Percentiles rank a stretch among this genome's conserved stretches.
phyloP scores from a whole-genome alignment of 2,113 vertebrate genomes.

The Rhabdornis inornatus region DNA sequence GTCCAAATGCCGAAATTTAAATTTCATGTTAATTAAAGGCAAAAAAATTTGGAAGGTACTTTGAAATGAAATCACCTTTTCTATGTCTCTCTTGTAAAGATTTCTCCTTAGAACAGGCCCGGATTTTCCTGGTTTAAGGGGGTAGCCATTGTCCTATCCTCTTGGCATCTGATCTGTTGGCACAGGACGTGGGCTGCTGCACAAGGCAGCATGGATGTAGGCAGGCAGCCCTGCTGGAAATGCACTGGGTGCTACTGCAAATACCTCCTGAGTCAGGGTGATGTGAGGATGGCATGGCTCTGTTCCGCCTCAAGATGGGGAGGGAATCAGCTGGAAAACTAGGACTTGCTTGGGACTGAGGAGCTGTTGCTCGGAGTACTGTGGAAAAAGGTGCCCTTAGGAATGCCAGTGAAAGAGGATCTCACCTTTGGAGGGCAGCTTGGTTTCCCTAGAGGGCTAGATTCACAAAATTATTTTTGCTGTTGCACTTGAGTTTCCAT shows the following conservation, averaged over 20 bases:
- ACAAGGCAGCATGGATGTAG: not conserved
- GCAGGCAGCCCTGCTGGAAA: not conserved
- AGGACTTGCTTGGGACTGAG: not conserved
- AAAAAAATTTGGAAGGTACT: not conserved
- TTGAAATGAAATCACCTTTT: not conserved
- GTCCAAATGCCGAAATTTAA: not conserved
- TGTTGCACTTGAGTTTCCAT: not conserved
- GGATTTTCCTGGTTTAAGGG: not conserved
- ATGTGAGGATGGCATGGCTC: not conserved
- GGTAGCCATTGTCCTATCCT: not conserved
- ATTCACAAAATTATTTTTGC: not conserved
- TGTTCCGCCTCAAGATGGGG: fast-evolving
- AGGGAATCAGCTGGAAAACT: not conserved
- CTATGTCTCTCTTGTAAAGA: not conserved
- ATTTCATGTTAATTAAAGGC: not conserved
- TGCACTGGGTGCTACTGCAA: not conserved
- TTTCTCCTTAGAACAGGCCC: not conserved
- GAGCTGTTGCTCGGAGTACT: not conserved
- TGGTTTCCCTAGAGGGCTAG: not conserved
- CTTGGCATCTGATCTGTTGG: not conserved
- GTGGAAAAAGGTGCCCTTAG: not conserved
- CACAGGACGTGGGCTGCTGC: not conserved
- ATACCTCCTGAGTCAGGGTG: not conserved
- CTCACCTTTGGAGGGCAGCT: not conserved
- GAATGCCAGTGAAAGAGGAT: not conserved